Evolutionary conservation across 2,113 vertebrate genomes (phyloP).

Genomic region (Elachura formosa): DNA sequence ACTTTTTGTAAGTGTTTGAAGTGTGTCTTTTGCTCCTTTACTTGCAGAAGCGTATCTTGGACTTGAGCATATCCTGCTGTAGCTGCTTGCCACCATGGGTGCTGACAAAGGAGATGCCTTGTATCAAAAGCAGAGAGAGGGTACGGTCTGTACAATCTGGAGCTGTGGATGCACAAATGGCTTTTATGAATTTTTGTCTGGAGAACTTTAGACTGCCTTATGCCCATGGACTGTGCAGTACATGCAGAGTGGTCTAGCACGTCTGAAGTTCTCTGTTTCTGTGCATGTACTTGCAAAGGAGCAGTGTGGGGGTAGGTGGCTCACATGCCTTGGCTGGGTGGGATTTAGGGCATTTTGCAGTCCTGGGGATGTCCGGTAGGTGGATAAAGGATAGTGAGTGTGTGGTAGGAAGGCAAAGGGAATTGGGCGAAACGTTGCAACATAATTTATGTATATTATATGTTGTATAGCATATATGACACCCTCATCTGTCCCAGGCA

Average conservation of each 20-base stretch:
- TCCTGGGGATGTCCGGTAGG: neutral
- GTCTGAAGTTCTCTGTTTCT: neutral
- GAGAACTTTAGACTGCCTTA: neutral
- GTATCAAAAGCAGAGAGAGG: neutral
- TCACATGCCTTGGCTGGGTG: neutral
- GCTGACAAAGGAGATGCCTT: neutral
- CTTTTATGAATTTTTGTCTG: neutral
- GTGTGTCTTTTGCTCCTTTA: neutral
- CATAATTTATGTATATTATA: fast-evolving
- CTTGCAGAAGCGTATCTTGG: neutral
- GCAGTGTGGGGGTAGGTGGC: fast-evolving
- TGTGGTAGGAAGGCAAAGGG: neutral
- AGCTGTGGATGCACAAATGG: neutral
- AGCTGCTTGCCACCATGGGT: neutral
- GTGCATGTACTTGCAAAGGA: fast-evolving
- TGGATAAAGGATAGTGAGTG: neutral
- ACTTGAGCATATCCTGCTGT: neutral
- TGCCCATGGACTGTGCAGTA: fast-evolving
- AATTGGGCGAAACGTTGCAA: fast-evolving
- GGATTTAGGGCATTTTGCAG: neutral
- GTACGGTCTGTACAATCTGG: fast-evolving
- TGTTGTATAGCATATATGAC: fast-evolving
- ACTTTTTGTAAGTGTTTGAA: neutral
- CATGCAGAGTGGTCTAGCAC: fast-evolving
- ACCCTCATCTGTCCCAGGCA: neutral